Conservation (phyloP, 2,797 vertebrate species). For the Orientallactaga sibirica region DNA sequence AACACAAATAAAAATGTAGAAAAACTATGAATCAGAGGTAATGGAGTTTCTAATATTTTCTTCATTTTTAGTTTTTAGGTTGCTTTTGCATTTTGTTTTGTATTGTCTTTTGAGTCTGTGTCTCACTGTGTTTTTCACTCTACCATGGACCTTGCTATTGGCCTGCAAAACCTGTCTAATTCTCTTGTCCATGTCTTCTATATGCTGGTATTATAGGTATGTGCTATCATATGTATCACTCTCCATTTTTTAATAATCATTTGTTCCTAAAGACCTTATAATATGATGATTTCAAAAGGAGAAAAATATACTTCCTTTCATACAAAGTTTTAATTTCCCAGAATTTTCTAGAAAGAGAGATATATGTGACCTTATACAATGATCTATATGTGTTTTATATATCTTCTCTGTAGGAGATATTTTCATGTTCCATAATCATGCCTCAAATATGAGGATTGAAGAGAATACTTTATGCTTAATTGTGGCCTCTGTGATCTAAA, state of each 20-base stretch:
- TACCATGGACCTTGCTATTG: not conserved
- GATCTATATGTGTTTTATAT: not conserved
- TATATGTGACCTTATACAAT: not conserved
- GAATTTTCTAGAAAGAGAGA: slow-evolving; percentile 40
- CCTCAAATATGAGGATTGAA: not conserved
- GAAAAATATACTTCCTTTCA: not conserved
- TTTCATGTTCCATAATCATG: not conserved
- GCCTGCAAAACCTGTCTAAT: no score
- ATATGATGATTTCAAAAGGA: not conserved
- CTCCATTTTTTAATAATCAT: not conserved
- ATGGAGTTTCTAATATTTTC: not conserved
- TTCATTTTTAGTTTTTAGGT: not conserved
- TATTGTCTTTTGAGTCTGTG: not conserved
- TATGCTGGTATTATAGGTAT: not conserved
- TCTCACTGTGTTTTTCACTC: not conserved
- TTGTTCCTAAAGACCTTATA: not conserved
- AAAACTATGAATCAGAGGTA: not conserved
- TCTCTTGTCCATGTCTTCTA: not conserved
- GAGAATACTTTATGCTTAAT: not conserved
- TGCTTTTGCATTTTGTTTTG: not conserved
- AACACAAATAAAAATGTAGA: no score
- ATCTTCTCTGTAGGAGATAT: not conserved
- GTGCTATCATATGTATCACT: not conserved
- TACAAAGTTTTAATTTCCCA: not conserved
- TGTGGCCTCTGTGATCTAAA: not conserved